Base-by-base conservation (phyloP, 30 jellyfish, hydroid and myxozoan species). In the Aurelia coerulea region DNA sequence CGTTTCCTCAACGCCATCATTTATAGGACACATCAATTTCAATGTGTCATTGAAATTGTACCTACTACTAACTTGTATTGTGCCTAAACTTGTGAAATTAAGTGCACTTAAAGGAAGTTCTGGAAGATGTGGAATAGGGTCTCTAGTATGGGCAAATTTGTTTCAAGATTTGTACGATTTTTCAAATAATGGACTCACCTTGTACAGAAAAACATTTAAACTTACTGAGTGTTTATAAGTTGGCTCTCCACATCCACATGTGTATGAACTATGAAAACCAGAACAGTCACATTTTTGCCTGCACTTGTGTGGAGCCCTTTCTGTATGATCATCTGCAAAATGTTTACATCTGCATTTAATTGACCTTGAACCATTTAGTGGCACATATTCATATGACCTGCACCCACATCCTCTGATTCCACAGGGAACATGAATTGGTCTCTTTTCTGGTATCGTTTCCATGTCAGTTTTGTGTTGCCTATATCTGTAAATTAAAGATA, bases 211-310 rank as follows among this genome's bases (percentile, higher is more conserved):
- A 46, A 9, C 14, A 46, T 46, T 8, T 46, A 46, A 46, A 42
- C 83, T 84, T 15, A 65, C 86, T 0, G 73, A 71, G 62, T 95
- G 99, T 17, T 73, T 74, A 62, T 86, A 65, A 9, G 97, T 59
- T 12, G 96, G 97, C 63, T 79, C 93, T 51, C 97, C 97, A 85
- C 99, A 95, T 8, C 99, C 99, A 78, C 99, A 95, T 2, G 96
- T 89, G 65, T 66, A 95, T 15, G 97, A 76, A 66, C 97, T 90
- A 41, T 76, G 79, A 62, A 95, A 95, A 5, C 78, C 73, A 63
- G 65, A 34, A 54, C 99, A 95, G 15, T 52, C 85, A 69, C 99
- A 95, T 5, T 74, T 87, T 46, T 86, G 86, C 52, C 70, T 78
- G 85, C 99, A 95, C 65, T 79, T 80, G 77, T 89, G 94, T 13